Evolutionary conservation across 2,113 vertebrate genomes (phyloP).

Genomic region (Muntiacus reevesi): DNA sequence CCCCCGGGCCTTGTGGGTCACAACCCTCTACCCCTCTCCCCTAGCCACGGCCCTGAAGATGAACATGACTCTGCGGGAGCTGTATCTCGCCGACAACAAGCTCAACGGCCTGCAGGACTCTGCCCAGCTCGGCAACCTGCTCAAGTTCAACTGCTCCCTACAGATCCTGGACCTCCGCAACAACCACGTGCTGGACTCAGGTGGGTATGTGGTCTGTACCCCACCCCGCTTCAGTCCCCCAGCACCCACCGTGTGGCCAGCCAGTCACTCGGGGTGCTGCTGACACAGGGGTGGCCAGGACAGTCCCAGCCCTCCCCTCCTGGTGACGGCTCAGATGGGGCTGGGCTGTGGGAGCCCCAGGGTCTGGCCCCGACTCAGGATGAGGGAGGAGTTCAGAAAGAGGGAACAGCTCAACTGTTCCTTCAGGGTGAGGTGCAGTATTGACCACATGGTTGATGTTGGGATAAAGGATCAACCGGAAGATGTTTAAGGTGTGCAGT

Average conservation of each 20-base stretch:
- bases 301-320: not conserved
- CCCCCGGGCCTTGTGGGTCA: not conserved
- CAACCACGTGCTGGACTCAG: slow-evolving; percentile 95
- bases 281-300: not conserved
- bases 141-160: slow-evolving; percentile 95
- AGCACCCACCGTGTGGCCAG: not conserved
- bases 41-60: slow-evolving; percentile 95
- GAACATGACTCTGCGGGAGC: slow-evolving; percentile 94
- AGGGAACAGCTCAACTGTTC: not conserved
- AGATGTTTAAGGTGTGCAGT: rapidly evolving
- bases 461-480: not conserved
- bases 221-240: not conserved
- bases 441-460: not conserved
- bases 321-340: not conserved
- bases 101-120: slow-evolving; percentile 95
- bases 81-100: slow-evolving; percentile 95
- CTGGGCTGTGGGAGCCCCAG: not conserved
- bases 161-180: slow-evolving; percentile 95
- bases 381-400: not conserved
- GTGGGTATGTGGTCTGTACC: slow-evolving; percentile 64
- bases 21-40: rapidly evolving
- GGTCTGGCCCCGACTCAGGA: not conserved
- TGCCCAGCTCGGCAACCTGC: slow-evolving; percentile 93
- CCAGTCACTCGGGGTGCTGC: not conserved
- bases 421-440: not conserved